Percentiles rank a stretch among this genome's conserved stretches.
Conservation (phyloP, 2,888 invertebrate genomes). For the Amiota mariae region DNA sequence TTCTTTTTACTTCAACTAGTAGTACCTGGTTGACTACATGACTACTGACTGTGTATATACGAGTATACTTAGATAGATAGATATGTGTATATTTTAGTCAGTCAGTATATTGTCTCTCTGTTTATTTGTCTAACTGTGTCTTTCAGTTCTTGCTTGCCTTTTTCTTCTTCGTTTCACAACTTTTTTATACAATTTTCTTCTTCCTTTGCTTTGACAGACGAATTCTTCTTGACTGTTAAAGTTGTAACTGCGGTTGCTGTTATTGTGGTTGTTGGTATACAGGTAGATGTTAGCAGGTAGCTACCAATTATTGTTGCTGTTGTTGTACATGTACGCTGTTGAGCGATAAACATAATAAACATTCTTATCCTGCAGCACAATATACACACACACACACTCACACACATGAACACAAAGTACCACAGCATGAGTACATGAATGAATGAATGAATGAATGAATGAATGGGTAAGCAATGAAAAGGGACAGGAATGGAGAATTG, state of each 20-base stretch:
- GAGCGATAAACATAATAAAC: constrained; percentile 61
- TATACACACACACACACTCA: constrained; percentile 47
- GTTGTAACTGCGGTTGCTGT: constrained; percentile 64
- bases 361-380: constrained; percentile 58
- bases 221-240: constrained; percentile 45
- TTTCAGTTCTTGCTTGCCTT: not conserved
- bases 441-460: too few species aligned
- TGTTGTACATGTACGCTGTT: constrained; percentile 37
- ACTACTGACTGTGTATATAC: too few species aligned
- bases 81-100: too few species aligned
- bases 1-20: not conserved
- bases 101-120: too few species aligned
- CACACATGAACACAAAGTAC: too few species aligned
- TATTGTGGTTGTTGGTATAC: constrained; percentile 43
- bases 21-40: too few species aligned
- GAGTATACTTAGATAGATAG: too few species aligned
- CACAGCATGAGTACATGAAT: too few species aligned
- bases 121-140: not conserved
- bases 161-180: not conserved
- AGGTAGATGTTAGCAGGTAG: too few species aligned
- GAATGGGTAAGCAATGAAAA: constrained; percentile 60
- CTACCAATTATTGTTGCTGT: not conserved
- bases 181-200: not conserved
- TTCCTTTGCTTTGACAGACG: not conserved
- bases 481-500: constrained; percentile 58